A percentile compares a stretch with the other conserved stretches of the same genome.
Conservation (phyloP, 1,140 invertebrate species). For the Helicorthomorpha holstii region DNA sequence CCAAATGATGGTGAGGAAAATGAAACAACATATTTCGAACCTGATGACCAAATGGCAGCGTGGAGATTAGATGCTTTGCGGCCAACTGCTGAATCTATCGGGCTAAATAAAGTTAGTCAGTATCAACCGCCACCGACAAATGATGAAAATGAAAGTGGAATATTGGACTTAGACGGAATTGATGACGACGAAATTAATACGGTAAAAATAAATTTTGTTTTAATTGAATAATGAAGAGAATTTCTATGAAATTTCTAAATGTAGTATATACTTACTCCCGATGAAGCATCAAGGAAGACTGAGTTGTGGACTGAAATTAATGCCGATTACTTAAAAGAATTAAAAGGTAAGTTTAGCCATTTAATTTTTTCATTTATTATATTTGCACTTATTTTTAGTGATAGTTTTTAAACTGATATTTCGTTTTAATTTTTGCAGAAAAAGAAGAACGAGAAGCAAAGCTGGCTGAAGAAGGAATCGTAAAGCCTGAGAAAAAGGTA, state of each 20-base stretch:
- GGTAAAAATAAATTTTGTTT: too few relatives aligned
- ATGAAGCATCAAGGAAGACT: constrained; percentile 60
- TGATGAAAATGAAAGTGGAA: constrained; percentile 30
- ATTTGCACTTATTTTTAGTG: too few relatives aligned
- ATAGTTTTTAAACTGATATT: too few relatives aligned
- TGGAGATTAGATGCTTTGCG: constrained; percentile 9
- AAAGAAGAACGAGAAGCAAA: constrained; percentile 64
- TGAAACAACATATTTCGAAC: too few relatives aligned
- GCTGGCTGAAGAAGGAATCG: constrained; percentile 40
- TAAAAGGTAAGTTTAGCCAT: constrained; percentile 42
- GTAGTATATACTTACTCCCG: constrained; percentile 59
- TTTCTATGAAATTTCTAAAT: too few relatives aligned
- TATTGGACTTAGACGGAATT: constrained; percentile 59
- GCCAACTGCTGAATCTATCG: constrained; percentile 26
- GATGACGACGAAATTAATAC: constrained; percentile 75
- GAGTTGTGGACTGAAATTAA: constrained; percentile 69
- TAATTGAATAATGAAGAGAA: too few relatives aligned
- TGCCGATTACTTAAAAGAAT: constrained; percentile 58
- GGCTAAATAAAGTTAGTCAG: constrained; percentile 21
- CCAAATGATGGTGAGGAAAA: neutral
- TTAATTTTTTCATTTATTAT: neutral
- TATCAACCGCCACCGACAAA: constrained; percentile 24
- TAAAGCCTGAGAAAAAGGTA: constrained; percentile 29
- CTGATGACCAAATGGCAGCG: too few relatives aligned
- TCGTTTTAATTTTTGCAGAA: constrained; percentile 30